Base-by-base conservation (phyloP, 2,888 invertebrate species). In the Hirudinaria manillensis region DNA sequence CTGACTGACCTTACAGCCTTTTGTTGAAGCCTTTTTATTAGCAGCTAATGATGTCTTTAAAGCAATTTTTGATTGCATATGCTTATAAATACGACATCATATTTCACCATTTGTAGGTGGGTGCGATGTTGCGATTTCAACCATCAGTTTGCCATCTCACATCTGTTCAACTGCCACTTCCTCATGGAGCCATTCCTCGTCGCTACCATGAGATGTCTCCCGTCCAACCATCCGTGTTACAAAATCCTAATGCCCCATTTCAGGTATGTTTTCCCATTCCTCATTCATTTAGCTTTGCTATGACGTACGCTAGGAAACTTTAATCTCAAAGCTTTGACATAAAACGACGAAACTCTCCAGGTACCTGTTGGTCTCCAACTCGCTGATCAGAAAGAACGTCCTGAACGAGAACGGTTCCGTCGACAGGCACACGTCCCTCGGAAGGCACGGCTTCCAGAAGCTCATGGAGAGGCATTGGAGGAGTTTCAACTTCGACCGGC, bases 191-290 rank as follows among this genome's bases (percentile, higher is more conserved):
- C 86, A 0, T 82, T 87, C 16, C 82, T 82, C 61, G 82, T 86
- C 29, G 82, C 84, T 67, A 85, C 86, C 0, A 84, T 86, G 78
- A 79, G 87, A 36, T 83, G 86, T 75, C 80, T 87, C 24, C 85
- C 87, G 21, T 83, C 83, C 34, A 86, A 86, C 24, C 87, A 87
- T 80, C 87, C 87, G 0, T 77, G 87, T 65, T 86, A 84, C 81
- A 85, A 86, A 78, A 82, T 87, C 2, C 81, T 87, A 76, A 85
- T 85, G 2, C 86, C 87, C 3, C 86, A 87, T 79, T 86, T 87
- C 77, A 74, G 78, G 79, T 79, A 71, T 29, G 71, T 36, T 29
- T 27, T n/a, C 27, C 16, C 16, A 13, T 29, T 10, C 45, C 13
- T 7, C 45, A 45, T 45, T 45, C 21, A 16, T 19, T 19, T 32